phyloP scores from a whole-genome alignment of 2,113 vertebrate genomes.

The Lichenostomus cassidix region DNA sequence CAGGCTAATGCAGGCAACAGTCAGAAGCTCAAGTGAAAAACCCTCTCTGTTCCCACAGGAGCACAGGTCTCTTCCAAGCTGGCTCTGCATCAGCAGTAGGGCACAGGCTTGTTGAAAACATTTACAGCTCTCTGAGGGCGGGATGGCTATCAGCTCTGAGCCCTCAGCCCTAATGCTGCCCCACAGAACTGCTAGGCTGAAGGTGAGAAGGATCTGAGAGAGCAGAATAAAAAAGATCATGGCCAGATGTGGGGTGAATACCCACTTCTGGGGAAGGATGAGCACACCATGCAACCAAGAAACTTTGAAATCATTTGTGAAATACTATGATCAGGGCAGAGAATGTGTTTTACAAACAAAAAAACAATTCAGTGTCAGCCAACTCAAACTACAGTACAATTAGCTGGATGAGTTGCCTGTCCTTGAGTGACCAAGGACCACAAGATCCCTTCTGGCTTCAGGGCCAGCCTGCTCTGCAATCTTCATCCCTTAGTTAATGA shows the following conservation, averaged over 20 bases:
- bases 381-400: not conserved
- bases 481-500: not conserved
- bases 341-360: not conserved
- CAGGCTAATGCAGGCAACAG: not conserved
- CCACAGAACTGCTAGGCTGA: not conserved
- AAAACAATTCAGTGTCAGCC: not conserved
- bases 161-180: not conserved
- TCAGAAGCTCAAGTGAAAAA: not conserved
- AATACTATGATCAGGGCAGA: not conserved
- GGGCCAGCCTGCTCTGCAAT: not conserved
- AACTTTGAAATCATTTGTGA: not conserved
- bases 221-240: not conserved
- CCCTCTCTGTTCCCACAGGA: not conserved
- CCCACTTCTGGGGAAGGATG: not conserved
- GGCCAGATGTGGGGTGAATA: not conserved
- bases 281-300: not conserved
- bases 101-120: not conserved
- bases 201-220: not conserved
- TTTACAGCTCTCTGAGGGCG: not conserved
- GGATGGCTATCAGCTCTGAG: not conserved
- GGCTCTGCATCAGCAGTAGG: not conserved
- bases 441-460: not conserved
- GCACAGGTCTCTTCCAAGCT: not conserved
- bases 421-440: not conserved
- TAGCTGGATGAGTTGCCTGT: not conserved